Base-by-base conservation (phyloP, 2,797 vertebrate species). In the Lophius americanus region DNA sequence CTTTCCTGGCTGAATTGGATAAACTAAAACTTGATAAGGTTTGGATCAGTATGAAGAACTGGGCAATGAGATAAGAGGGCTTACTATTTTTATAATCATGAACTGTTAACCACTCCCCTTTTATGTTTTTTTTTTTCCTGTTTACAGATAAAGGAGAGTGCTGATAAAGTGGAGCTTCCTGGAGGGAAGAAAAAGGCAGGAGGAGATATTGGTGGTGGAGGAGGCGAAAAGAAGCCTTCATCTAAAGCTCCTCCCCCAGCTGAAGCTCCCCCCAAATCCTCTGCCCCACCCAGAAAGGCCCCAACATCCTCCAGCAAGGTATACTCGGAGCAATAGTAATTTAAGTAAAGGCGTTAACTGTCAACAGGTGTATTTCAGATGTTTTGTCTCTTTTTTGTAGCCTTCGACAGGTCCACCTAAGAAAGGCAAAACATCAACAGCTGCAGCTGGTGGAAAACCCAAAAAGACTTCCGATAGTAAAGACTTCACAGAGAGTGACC, bases 21-120 rank as follows among this genome's bases (percentile, higher is more conserved):
- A 99, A 99, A 86, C 93, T 99, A 57, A 99, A 99, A 84, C 94
- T 98, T 64, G 98, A 99, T 69, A 95, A 95, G 92, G 98, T 99
- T 80, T 87, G 89, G 5, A 33, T 23, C 7, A 6, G 33, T 4
- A 37, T 8, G 33, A 8, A 4, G 41, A 47, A 23, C 23, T 1
- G 23, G 23, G 23, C 23, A 23, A 23, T 23, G 23, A 23, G 23
- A 23, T 23, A 23, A 23, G 23, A 23, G 23, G 23, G 23, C 23
- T 23, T 23, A 23, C 2, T 1, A 0, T 6, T 12, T 46, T 32
- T 39, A 1, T 39, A 8, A 7, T 13, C 1, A 4, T 13, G 1
- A 7, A 1, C 36, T n/a, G 5, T 47, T 68, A 12, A 64, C 32
- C 7, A 1, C 13, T 46, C 32, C 0, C 3, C n/a, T 7, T 23